phyloP scores from a whole-genome alignment of 2,888 invertebrate genomes.

The Isotomurus palustris region DNA sequence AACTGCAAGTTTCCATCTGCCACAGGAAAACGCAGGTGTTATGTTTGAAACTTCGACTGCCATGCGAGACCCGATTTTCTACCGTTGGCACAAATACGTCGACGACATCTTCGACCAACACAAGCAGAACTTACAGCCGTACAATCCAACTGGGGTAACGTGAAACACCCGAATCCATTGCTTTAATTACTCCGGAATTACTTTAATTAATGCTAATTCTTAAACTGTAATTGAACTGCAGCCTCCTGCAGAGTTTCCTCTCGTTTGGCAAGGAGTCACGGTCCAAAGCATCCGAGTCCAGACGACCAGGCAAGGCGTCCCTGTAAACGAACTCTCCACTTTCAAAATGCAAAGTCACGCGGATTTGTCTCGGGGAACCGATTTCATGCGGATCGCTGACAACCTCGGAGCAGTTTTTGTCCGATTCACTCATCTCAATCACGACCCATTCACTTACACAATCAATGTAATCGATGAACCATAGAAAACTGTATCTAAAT shows the following conservation, averaged over 20 bases:
- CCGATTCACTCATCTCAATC: slow-evolving; percentile 46
- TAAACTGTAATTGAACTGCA: not conserved
- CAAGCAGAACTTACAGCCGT: slow-evolving; percentile 63
- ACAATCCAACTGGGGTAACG: slow-evolving; percentile 19
- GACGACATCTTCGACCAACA: slow-evolving; percentile 72
- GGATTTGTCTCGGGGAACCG: slow-evolving; percentile 72
- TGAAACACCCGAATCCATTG: too few species aligned
- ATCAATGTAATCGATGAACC: slow-evolving; percentile 37
- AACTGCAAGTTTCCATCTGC: not conserved
- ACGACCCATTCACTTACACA: slow-evolving; percentile 47
- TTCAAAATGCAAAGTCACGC: slow-evolving; percentile 76
- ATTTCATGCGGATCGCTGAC: slow-evolving; percentile 55
- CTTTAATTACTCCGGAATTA: too few species aligned
- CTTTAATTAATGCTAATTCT: not conserved
- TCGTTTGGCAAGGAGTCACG: slow-evolving; percentile 43
- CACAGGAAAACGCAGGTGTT: slow-evolving; percentile 70
- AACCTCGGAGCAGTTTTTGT: slow-evolving; percentile 45
- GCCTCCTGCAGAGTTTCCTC: slow-evolving; percentile 32
- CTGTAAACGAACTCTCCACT: slow-evolving; percentile 55
- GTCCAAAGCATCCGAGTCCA: slow-evolving; percentile 40
- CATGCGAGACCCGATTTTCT: slow-evolving; percentile 81
- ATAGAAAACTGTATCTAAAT: not conserved
- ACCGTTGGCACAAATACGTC: slow-evolving; percentile 75
- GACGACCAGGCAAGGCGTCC: slow-evolving; percentile 50
- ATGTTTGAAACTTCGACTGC: slow-evolving; percentile 80